Evolutionary conservation across 2,113 vertebrate species (phyloP).

Genomic region (Diglossa brunneiventris): DNA sequence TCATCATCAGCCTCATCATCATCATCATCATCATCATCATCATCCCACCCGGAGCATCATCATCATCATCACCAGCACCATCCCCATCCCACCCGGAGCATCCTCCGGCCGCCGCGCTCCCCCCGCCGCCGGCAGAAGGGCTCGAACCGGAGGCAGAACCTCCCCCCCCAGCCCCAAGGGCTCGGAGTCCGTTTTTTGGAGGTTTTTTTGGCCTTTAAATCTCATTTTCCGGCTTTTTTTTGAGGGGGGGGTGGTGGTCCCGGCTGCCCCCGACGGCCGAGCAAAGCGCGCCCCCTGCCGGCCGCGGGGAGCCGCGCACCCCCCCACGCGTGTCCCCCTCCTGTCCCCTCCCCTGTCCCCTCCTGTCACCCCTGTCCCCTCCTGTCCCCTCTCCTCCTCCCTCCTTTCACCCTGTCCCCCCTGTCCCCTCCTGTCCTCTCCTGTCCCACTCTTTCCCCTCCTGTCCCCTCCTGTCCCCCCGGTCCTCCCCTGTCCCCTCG

Average conservation of each 20-base stretch:
- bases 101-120: background rate
- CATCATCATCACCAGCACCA: background rate
- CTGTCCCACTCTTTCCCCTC: too few species aligned
- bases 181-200: rapidly evolving
- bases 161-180: background rate
- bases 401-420: too few species aligned
- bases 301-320: background rate
- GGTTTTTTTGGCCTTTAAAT: rapidly evolving
- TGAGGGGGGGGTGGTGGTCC: too few species aligned
- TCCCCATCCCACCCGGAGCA: background rate
- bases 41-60: background rate
- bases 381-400: too few species aligned
- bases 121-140: background rate
- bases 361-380: too few species aligned
- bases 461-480: too few species aligned
- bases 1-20: background rate
- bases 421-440: too few species aligned
- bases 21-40: background rate
- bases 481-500: too few species aligned
- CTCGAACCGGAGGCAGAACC: background rate
- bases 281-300: slow-evolving; percentile 59
- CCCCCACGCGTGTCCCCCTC: too few species aligned
- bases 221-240: background rate
- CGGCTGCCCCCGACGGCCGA: background rate
- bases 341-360: too few species aligned